Conservation (phyloP, 2,797 vertebrate genomes). For the Cirrhinus molitorella region DNA sequence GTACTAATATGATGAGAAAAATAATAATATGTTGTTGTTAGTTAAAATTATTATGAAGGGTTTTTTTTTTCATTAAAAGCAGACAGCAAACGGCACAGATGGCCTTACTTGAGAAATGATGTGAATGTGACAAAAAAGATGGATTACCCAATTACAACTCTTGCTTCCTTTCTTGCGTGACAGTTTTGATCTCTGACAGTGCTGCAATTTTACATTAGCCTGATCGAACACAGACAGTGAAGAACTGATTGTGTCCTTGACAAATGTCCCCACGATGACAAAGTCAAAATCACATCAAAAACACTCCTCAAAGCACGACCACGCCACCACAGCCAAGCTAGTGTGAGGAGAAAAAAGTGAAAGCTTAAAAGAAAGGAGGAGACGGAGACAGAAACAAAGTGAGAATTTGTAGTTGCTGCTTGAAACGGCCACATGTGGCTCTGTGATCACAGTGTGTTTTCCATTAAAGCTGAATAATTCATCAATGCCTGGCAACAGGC, state of each 20-base stretch:
- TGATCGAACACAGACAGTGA: constrained; percentile 20
- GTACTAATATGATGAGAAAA: no score
- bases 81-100: background rate
- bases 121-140: constrained; percentile 17
- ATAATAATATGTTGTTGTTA: no score
- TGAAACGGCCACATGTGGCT: background rate
- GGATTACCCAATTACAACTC: constrained; percentile 19
- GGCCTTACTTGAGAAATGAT: background rate
- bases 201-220: background rate
- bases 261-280: constrained; percentile 24
- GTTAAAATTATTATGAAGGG: no score
- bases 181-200: constrained; percentile 15
- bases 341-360: background rate
- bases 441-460: constrained; percentile 30
- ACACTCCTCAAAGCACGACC: background rate
- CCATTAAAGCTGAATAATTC: constrained; percentile 53
- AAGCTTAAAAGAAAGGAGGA: background rate
- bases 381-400: constrained; percentile 27
- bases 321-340: background rate
- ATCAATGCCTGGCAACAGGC: constrained; percentile 37
- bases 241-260: constrained; percentile 20
- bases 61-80: background rate
- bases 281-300: constrained; percentile 8
- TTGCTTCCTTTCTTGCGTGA: background rate
- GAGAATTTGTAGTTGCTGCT: constrained; percentile 9